These are phyloP conservation scores for Anagyrus pseudococci DNA, from an alignment of 2,888 invertebrate species.

Conservation along the genomic window DNA sequence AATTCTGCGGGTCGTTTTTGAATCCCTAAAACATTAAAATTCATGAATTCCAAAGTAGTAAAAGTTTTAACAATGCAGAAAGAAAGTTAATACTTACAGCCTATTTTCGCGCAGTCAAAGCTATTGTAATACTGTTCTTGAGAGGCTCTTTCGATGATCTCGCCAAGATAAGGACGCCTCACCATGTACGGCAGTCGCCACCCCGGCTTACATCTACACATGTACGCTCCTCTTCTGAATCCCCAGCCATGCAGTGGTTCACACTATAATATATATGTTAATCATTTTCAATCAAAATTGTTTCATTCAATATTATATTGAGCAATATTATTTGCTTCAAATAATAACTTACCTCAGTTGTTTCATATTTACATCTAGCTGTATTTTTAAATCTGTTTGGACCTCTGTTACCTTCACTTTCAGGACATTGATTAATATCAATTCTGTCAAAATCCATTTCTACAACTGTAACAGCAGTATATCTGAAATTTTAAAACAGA, in stretches of 20 bases:
- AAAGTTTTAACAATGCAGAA: background rate
- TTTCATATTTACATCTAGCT: constrained; percentile 87
- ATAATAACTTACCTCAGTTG: constrained; percentile 76
- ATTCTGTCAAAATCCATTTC: constrained; percentile 97
- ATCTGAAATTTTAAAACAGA: constrained; percentile 72
- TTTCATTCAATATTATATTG: background rate
- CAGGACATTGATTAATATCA: constrained; percentile 97
- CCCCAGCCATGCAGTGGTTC: constrained; percentile 97
- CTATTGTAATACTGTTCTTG: constrained; percentile 91
- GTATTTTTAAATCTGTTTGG: constrained; percentile 91
- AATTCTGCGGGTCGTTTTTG: constrained; percentile 85
- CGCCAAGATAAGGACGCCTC: constrained; percentile 89
- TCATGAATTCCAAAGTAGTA: background rate
- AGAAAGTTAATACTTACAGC: constrained; percentile 72
- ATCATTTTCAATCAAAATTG: background rate
- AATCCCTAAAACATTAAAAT: constrained; percentile 69
- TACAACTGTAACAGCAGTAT: constrained; percentile 89
- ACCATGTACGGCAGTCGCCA: constrained; percentile 85
- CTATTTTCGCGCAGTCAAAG: constrained; percentile 90
- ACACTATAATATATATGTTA: constrained; percentile 68
- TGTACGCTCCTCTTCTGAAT: constrained; percentile 93
- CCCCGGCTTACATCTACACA: constrained; percentile 91
- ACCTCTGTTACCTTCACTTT: constrained; percentile 84
- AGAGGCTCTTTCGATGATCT: constrained; percentile 92
- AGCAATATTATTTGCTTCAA: background rate